These are phyloP conservation scores for Mystacornis crossleyi DNA, from an alignment of 2,113 vertebrate genomes.

Conservation along the genomic window DNA sequence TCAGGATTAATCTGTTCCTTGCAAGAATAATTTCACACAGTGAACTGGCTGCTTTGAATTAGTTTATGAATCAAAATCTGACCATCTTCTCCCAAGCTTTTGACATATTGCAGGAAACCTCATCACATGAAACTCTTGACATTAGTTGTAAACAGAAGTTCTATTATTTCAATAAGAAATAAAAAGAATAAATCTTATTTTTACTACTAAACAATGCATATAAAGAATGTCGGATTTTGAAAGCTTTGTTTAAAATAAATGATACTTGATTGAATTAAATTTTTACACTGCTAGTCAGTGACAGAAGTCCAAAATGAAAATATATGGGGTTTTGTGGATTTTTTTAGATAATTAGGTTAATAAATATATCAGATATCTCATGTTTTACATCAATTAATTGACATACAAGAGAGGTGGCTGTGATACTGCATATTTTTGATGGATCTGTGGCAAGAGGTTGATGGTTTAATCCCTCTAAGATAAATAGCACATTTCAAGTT, in stretches of 20 bases:
- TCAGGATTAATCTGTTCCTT: conserved; percentile 43
- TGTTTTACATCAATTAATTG: not conserved
- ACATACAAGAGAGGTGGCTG: not conserved
- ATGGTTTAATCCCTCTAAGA: not conserved
- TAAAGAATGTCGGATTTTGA: not conserved
- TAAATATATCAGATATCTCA: not conserved
- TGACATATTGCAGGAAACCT: not conserved
- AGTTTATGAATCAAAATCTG: conserved; percentile 36
- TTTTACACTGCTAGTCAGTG: not conserved
- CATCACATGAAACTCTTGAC: not conserved
- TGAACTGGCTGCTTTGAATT: conserved; percentile 16
- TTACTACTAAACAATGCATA: not conserved
- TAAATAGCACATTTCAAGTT: not conserved
- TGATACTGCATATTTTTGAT: not conserved
- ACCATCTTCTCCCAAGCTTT: not conserved
- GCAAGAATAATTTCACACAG: conserved; percentile 52
- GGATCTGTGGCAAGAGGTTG: not conserved
- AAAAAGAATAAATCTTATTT: not conserved
- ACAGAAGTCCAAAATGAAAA: not conserved
- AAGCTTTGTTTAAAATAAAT: not conserved
- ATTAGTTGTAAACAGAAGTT: not conserved
- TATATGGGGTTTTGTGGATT: not conserved
- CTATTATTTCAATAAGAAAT: not conserved
- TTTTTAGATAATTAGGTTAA: not conserved
- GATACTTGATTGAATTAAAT: not conserved